A percentile compares a stretch with the other conserved stretches of the same genome.
These are phyloP conservation scores for Ceratitis capitata DNA, from an alignment of 1,140 invertebrate genomes.

Conservation along the genomic window DNA sequence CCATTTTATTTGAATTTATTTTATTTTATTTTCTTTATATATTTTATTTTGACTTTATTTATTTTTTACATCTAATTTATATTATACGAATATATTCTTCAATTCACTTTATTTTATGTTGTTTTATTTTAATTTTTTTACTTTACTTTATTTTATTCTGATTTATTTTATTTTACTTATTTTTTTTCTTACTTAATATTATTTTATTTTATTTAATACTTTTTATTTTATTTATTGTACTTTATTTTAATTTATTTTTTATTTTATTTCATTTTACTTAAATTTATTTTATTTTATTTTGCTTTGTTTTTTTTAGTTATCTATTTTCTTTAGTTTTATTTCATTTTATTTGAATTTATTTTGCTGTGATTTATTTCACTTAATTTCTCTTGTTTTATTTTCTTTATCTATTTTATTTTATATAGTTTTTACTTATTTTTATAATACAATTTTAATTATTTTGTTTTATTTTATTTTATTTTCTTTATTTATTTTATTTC, in stretches of 20 bases:
- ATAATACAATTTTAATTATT: background rate
- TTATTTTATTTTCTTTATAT: background rate
- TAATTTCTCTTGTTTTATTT: background rate
- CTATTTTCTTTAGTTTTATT: background rate
- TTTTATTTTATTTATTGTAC: background rate
- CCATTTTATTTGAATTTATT: background rate
- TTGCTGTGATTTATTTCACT: background rate
- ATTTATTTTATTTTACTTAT: background rate
- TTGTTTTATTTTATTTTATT: background rate
- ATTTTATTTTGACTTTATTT: background rate
- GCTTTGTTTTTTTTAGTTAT: background rate
- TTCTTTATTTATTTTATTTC: background rate
- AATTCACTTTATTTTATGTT: background rate
- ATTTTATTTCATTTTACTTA: constrained; percentile 30
- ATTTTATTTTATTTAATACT: background rate
- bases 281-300: constrained; percentile 3
- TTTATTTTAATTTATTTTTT: background rate
- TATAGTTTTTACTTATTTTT: background rate
- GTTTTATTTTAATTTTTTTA: constrained; percentile 6
- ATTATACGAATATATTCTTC: background rate
- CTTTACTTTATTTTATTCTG: background rate
- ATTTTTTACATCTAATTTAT: background rate
- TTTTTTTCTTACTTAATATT: background rate
- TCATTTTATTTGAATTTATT: background rate
- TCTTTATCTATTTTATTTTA: background rate